Conservation (phyloP, 2,888 invertebrate genomes). For the Coenonympha arcania region DNA sequence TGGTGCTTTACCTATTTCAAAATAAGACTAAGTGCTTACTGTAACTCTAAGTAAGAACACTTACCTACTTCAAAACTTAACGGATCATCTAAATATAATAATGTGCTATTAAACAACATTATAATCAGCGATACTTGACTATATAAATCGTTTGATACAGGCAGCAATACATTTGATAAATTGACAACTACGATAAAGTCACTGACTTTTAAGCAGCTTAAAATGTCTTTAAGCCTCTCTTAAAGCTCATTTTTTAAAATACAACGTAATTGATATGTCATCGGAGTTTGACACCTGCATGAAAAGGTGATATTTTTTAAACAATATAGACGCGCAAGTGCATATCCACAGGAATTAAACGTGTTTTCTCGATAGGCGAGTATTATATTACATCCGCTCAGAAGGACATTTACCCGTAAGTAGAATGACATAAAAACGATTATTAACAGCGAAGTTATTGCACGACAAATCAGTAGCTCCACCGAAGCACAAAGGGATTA, state of each 20-base stretch:
- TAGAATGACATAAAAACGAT: conserved; percentile 23
- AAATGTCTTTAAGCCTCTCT: neutral
- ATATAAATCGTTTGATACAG: neutral
- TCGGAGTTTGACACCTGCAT: conserved; percentile 13
- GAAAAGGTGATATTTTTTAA: conserved; percentile 17
- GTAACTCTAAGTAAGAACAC: too few relatives aligned
- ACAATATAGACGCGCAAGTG: conserved; percentile 17
- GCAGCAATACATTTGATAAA: neutral
- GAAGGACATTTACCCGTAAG: conserved; percentile 14
- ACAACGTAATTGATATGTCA: conserved; percentile 21
- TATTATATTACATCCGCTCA: conserved; percentile 19
- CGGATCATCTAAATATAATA: too few relatives aligned
- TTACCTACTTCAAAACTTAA: too few relatives aligned
- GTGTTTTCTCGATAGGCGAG: conserved; percentile 16
- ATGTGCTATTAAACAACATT: too few relatives aligned
- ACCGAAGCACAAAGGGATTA: conserved; percentile 31
- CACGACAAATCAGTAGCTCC: conserved; percentile 21
- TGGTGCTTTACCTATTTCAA: too few relatives aligned
- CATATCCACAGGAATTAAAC: conserved; percentile 13
- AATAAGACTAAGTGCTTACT: too few relatives aligned
- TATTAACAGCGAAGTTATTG: conserved; percentile 15
- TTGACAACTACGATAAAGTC: neutral
- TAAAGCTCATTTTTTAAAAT: conserved; percentile 13
- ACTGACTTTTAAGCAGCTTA: neutral
- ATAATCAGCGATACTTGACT: too few relatives aligned